phyloP scores from a whole-genome alignment of 1,140 invertebrate genomes.

The Pseudomyrmex sp. region DNA sequence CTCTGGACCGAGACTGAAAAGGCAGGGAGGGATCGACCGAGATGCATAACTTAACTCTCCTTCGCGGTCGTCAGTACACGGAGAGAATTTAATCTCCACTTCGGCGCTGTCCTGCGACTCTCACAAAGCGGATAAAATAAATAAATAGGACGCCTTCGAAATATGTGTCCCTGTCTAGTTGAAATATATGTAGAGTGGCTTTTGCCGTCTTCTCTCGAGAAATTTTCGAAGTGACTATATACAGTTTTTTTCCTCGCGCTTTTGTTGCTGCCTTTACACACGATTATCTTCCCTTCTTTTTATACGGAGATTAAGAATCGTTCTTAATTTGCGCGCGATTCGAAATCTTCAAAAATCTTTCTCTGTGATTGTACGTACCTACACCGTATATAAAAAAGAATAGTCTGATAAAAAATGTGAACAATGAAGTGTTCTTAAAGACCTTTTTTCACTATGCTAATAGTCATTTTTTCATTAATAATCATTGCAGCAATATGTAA shows the following conservation, averaged over 20 bases:
- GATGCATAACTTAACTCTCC: conserved; percentile 74
- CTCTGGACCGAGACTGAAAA: background rate
- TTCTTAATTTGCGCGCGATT: conserved; percentile 61
- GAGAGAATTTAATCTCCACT: conserved; percentile 73
- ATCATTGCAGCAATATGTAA: too few species aligned
- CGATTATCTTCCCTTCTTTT: conserved; percentile 51
- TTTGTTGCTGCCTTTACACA: conserved; percentile 53
- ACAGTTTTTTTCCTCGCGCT: conserved; percentile 44
- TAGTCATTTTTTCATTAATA: too few species aligned
- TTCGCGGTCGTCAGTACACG: conserved; percentile 62
- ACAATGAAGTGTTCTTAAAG: too few species aligned
- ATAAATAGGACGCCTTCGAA: conserved; percentile 75
- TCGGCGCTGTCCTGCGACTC: conserved; percentile 33
- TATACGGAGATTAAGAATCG: conserved; percentile 56
- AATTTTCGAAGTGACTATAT: conserved; percentile 52
- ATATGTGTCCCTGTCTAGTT: conserved; percentile 75
- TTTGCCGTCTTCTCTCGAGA: conserved; percentile 42
- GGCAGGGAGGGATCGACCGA: conserved; percentile 65
- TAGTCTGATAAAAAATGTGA: too few species aligned
- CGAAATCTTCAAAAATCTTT: background rate
- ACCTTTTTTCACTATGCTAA: too few species aligned
- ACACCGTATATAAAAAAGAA: background rate
- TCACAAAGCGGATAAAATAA: conserved; percentile 69
- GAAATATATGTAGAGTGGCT: conserved; percentile 74
- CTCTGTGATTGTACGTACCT: conserved; percentile 25